Evolutionary conservation across 2,113 vertebrate species (phyloP), one percentile per base, ranked within the genome.

Genomic region (Prochilodus magdalenae): DNA sequence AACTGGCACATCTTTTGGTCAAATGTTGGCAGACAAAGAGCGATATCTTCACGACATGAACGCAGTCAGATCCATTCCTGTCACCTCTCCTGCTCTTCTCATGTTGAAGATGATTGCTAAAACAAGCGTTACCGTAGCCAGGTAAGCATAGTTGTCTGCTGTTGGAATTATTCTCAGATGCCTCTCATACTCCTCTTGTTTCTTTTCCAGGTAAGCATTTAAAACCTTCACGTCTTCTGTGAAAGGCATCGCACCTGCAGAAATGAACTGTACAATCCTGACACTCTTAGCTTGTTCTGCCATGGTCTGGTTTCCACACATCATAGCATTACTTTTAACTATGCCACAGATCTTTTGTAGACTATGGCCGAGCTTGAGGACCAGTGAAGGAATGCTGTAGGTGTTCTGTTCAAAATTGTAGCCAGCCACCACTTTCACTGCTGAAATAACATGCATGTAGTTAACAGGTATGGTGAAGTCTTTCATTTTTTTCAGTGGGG

Each of bases 401-500:
- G 1, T 16, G 22, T 85, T 74, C 4, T 16, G 47, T 3, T 89
- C 69, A 22, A 83, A 57, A 26, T 67, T 15, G 4, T 66, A 88
- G 4, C 86, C 86, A 26, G 83, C 60, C 1, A 78, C 65, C 0
- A 44, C 18, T 14, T 84, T 85, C 7, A 89, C 82, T 60, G 86
- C 81, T 5, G 59, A 13, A 0, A 85, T 13, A 0, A 86, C 75
- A 26, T 67, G 33, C 0, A 77, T 60, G 8, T 87, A 87, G 22
- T 84, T 87, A 4, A 62, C 59, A 0, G 87, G 83, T 13, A 4
- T 55, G 20, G 44, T 84, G 22, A 86, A 85, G 20, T 89, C 84
- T 53, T 86, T 30, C 1, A 77, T 67, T 4, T 36, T 47, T 55
- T 70, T 36, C 4, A 82, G 22, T 24, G 15, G 49, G n/a, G n/a